These are phyloP conservation scores for Notolepis coatsorum DNA, from an alignment of 2,797 vertebrate species.

Conservation along the genomic window DNA sequence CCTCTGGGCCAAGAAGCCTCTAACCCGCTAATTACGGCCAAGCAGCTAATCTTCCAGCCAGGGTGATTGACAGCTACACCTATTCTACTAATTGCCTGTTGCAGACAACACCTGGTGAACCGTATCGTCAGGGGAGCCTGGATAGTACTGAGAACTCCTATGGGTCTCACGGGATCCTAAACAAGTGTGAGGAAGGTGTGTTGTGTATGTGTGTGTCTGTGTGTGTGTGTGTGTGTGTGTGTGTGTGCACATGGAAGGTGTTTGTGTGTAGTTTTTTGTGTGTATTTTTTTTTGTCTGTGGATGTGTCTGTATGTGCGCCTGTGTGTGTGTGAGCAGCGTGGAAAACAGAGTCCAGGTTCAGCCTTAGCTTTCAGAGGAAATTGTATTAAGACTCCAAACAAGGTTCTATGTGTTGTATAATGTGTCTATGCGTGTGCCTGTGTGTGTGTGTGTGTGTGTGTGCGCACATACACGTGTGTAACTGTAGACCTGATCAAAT, in stretches of 20 bases:
- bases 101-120: constrained; percentile 89
- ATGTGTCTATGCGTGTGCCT: constrained; percentile 20
- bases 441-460: constrained; percentile 3
- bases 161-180: constrained; percentile 74
- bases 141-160: constrained; percentile 76
- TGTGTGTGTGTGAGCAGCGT: constrained; percentile 19
- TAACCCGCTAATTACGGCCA: constrained; percentile 87
- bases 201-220: constrained; percentile 35
- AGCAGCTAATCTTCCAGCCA: constrained; percentile 84
- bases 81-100: constrained; percentile 89
- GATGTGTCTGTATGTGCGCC: constrained; percentile 15
- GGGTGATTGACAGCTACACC: constrained; percentile 87
- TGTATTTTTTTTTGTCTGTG: constrained; percentile 16
- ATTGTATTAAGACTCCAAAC: not conserved
- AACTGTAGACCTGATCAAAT: not conserved
- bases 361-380: not conserved
- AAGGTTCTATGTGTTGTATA: constrained; percentile 12
- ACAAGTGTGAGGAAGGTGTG: constrained; percentile 59
- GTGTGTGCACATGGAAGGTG: not conserved
- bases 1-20: constrained; percentile 85
- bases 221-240: constrained; percentile 11
- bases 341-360: not conserved
- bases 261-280: constrained; percentile 2
- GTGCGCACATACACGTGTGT: not conserved
- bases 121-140: constrained; percentile 75